These are phyloP conservation scores for Ictidomys tridecemlineatus DNA, from an alignment of 2,113 vertebrate genomes.

Conservation along the genomic window DNA sequence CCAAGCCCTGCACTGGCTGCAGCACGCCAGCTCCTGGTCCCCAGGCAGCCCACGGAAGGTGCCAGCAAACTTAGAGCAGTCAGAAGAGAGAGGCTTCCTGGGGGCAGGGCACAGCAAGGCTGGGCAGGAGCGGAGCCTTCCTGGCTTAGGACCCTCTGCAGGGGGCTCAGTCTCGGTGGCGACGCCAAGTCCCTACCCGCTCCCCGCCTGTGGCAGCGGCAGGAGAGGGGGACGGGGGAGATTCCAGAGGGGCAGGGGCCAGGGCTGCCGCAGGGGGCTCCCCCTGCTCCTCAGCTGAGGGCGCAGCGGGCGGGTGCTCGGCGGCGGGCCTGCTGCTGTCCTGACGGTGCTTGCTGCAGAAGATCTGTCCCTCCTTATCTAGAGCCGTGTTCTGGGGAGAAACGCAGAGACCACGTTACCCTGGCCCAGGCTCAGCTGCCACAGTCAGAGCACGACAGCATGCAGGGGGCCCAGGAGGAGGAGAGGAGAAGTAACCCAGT, in stretches of 20 bases:
- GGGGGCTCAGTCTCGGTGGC: constrained; percentile 76
- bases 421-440: neutral
- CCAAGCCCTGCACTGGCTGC: neutral
- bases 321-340: constrained; percentile 76
- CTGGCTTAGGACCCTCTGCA: neutral
- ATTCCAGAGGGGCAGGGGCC: constrained; percentile 80
- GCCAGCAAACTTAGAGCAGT: constrained; percentile 11
- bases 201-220: constrained; percentile 6
- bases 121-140: neutral
- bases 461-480: constrained; percentile 83
- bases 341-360: constrained; percentile 88
- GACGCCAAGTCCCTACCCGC: constrained; percentile 82
- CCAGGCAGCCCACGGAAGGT: neutral
- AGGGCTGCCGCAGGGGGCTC: constrained; percentile 62
- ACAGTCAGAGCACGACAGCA: constrained; percentile 75
- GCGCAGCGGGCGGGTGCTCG: constrained; percentile 78
- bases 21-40: neutral
- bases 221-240: constrained; percentile 55
- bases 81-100: neutral
- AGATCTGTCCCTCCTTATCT: constrained; percentile 96
- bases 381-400: constrained; percentile 96
- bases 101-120: neutral
- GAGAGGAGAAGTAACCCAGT: constrained; percentile 89
- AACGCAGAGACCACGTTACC: constrained; percentile 65
- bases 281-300: constrained; percentile 80